A percentile compares a stretch with the other conserved stretches of the same genome.
These are phyloP conservation scores for Sebastes baramenuke DNA, from an alignment of 2,797 vertebrate genomes.

Conservation along the genomic window DNA sequence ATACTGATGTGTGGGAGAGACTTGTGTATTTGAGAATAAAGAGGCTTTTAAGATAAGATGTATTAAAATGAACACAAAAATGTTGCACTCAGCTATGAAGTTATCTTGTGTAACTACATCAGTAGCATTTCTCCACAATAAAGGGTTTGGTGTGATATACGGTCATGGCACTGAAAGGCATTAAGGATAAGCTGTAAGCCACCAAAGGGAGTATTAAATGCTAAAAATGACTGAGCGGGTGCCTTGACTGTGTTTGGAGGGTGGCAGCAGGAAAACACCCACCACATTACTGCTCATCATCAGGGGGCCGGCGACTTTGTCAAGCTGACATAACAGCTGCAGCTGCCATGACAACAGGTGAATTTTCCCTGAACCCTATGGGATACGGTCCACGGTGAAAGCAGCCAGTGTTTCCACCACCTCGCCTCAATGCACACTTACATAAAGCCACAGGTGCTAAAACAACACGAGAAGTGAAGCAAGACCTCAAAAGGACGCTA, in stretches of 20 bases:
- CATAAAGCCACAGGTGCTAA: slow-evolving; percentile 52
- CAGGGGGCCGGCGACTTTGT: neutral
- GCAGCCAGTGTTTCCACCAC: slow-evolving; percentile 56
- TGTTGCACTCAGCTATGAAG: neutral
- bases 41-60: neutral
- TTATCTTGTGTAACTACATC: neutral
- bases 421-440: slow-evolving; percentile 31
- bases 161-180: neutral
- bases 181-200: neutral
- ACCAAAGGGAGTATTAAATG: slow-evolving; percentile 3
- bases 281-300: slow-evolving; percentile 42
- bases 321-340: slow-evolving; percentile 36
- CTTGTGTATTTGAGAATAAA: neutral
- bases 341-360: slow-evolving; percentile 56
- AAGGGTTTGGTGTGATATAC: neutral
- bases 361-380: slow-evolving; percentile 19
- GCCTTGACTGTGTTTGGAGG: neutral
- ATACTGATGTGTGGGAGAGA: neutral
- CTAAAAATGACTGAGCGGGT: neutral
- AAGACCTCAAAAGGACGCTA: slow-evolving; percentile 8
- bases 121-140: neutral
- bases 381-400: slow-evolving; percentile 37
- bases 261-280: slow-evolving; percentile 21
- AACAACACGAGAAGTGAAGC: slow-evolving; percentile 38
- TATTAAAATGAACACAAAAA: neutral